phyloP scores from a whole-genome alignment of 2,888 invertebrate genomes.

The Drosophila prostipennis region DNA sequence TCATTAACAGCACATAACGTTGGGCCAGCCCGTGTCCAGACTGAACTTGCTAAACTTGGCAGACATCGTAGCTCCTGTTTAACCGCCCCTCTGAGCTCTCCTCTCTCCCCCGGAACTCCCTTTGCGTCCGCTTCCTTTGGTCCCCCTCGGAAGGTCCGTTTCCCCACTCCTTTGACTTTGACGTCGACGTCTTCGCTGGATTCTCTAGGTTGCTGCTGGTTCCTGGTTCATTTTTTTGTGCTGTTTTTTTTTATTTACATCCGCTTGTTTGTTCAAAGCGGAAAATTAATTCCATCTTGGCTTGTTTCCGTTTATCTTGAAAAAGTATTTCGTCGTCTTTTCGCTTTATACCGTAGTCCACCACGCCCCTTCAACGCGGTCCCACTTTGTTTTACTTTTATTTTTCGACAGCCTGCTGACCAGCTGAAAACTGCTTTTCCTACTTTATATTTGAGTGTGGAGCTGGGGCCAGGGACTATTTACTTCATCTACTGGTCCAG shows the following conservation, averaged over 20 bases:
- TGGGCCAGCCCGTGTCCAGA: conserved; percentile 57
- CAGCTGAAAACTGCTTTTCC: conserved; percentile 64
- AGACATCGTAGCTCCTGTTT: conserved; percentile 55
- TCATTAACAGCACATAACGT: conserved; percentile 78
- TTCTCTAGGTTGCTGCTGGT: conserved; percentile 32
- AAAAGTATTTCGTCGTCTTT: conserved; percentile 70
- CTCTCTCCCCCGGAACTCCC: conserved; percentile 2
- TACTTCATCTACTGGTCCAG: conserved; percentile 27
- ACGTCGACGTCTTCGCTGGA: conserved; percentile 30
- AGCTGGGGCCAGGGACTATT: conserved; percentile 23
- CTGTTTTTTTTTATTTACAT: conserved; percentile 78
- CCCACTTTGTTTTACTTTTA: conserved; percentile 43
- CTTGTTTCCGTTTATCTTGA: conserved; percentile 83
- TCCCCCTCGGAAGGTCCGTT: neutral
- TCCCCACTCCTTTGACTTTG: conserved; percentile 34
- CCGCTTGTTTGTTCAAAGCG: conserved; percentile 84
- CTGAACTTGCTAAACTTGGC: conserved; percentile 69
- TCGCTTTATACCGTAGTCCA: conserved; percentile 40
- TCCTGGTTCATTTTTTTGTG: conserved; percentile 51
- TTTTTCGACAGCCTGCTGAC: conserved; percentile 68
- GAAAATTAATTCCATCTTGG: conserved; percentile 84
- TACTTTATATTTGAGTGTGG: conserved; percentile 33
- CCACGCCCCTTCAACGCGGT: conserved; percentile 18
- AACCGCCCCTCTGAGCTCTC: conserved; percentile 2
- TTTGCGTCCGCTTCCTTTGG: conserved; percentile 21